A percentile compares a stretch with the other conserved stretches of the same genome.
phyloP scores from a whole-genome alignment of 1,140 invertebrate genomes.

The Diploscapter pachys region DNA sequence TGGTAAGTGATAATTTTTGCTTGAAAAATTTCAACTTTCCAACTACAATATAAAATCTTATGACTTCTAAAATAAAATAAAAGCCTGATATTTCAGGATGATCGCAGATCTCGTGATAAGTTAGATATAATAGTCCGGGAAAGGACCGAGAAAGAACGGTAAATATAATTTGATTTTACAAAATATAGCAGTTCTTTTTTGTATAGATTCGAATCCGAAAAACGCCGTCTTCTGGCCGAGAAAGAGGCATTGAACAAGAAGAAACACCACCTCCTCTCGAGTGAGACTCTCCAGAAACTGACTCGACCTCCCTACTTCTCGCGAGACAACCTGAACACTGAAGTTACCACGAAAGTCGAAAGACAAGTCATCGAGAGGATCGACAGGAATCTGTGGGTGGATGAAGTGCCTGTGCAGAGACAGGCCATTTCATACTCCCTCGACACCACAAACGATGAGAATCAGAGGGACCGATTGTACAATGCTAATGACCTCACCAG shows the following conservation, averaged over 20 bases:
- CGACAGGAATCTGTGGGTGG: constrained; percentile 56
- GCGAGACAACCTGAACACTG: constrained; percentile 50
- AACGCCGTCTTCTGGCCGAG: constrained; percentile 38
- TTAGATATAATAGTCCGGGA: constrained; percentile 49
- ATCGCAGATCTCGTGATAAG: constrained; percentile 47
- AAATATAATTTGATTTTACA: too few relatives aligned
- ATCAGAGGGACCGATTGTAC: constrained; percentile 45
- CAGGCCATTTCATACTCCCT: neutral
- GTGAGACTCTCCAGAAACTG: constrained; percentile 54
- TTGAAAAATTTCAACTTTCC: too few relatives aligned
- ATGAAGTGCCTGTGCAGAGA: constrained; percentile 33
- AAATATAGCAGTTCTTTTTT: too few relatives aligned
- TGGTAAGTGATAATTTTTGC: too few relatives aligned
- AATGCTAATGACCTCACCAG: constrained; percentile 33
- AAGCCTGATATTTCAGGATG: constrained; percentile 24
- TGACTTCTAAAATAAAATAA: too few relatives aligned
- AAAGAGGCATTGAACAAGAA: constrained; percentile 31
- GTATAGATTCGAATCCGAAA: constrained; percentile 45
- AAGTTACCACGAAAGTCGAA: constrained; percentile 55
- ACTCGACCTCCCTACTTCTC: constrained; percentile 56
- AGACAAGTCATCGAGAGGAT: constrained; percentile 54
- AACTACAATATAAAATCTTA: too few relatives aligned
- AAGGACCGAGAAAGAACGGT: constrained; percentile 47
- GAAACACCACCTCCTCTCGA: constrained; percentile 51
- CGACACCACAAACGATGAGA: constrained; percentile 24